A percentile compares a stretch with the other conserved stretches of the same genome.
Evolutionary conservation across 2,797 vertebrate genomes (phyloP).

Genomic region (Pantherophis alleghaniensis): DNA sequence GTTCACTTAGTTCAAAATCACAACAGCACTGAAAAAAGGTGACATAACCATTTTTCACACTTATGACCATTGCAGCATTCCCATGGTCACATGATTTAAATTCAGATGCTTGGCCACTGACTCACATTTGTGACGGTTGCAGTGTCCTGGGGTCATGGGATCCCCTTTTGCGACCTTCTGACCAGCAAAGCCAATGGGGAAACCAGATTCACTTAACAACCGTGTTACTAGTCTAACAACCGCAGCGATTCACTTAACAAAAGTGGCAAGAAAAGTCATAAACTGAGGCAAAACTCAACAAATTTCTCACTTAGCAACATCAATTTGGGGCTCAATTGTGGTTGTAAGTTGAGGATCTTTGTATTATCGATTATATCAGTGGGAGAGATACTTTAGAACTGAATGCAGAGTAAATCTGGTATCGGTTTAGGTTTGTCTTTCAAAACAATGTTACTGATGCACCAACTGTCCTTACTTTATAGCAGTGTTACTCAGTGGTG

Average conservation of each 20-base stretch:
- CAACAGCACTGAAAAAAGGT: neutral
- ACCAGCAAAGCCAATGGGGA: neutral
- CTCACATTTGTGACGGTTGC: neutral
- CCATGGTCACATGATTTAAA: neutral
- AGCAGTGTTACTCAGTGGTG: neutral
- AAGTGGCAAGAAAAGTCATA: neutral
- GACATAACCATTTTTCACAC: neutral
- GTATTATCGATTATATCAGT: neutral
- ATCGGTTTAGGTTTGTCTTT: neutral
- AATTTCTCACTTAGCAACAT: neutral
- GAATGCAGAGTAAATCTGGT: slow-evolving; percentile 4
- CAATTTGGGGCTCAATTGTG: neutral
- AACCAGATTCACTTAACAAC: neutral
- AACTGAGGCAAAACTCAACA: neutral
- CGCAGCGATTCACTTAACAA: neutral
- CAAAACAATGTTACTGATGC: too few species aligned
- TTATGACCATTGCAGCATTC: neutral
- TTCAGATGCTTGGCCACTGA: neutral
- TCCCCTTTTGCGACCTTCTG: neutral
- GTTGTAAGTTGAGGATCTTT: neutral
- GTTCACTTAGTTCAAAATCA: neutral
- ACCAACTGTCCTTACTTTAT: neutral
- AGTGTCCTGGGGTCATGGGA: neutral
- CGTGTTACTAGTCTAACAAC: neutral
- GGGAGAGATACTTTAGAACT: neutral